phyloP scores from a whole-genome alignment of 2,113 vertebrate genomes.

The Sminthopsis crassicaudata region DNA sequence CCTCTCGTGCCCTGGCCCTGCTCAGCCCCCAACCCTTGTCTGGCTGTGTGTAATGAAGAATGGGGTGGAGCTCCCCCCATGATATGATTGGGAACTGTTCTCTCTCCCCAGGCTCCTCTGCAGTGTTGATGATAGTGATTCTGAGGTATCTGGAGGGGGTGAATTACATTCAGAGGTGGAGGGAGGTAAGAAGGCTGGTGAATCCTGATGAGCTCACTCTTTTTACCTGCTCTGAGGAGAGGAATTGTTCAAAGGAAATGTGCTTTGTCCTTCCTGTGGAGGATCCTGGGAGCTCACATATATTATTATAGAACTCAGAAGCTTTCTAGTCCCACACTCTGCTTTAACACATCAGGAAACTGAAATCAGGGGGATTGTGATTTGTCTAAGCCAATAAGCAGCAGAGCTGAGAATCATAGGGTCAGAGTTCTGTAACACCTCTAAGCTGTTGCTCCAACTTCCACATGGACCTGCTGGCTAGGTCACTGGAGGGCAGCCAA shows the following conservation, averaged over 20 bases:
- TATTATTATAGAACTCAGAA: neutral
- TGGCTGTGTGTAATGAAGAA: conserved; percentile 23
- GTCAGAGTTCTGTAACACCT: neutral
- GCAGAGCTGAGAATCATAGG: neutral
- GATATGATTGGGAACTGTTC: conserved; percentile 27
- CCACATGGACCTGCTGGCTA: neutral
- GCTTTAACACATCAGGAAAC: neutral
- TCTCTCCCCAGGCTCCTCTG: neutral
- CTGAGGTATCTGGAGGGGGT: neutral
- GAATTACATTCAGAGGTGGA: neutral
- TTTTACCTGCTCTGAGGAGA: neutral
- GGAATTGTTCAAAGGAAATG: neutral
- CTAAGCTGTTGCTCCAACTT: no score
- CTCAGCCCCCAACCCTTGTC: neutral
- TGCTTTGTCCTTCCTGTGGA: neutral
- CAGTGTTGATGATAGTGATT: conserved; percentile 55
- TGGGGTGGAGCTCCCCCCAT: conserved; percentile 2
- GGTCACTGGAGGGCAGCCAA: neutral
- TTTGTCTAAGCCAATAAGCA: neutral
- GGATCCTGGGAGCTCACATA: neutral
- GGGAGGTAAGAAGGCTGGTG: conserved; percentile 41
- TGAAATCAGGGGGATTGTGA: neutral
- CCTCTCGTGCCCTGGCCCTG: neutral
- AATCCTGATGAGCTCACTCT: neutral
- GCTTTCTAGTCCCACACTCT: neutral